Evolutionary conservation across 2,113 vertebrate species (phyloP), one percentile per base, ranked within the genome.

Genomic region (Eclectus roratus): DNA sequence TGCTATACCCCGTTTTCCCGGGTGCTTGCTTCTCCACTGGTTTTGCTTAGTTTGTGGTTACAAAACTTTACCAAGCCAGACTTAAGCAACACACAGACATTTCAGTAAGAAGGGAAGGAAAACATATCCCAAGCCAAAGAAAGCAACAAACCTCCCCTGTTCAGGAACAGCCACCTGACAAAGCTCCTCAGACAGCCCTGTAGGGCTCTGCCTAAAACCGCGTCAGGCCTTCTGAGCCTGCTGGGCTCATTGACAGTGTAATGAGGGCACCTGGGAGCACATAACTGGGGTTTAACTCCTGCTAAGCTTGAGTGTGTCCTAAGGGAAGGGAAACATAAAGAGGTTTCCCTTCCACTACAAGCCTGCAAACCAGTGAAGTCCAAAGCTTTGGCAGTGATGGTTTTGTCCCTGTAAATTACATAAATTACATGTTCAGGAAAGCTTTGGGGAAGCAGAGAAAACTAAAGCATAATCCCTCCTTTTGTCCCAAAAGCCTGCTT

Each of bases 1-100:
- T 0, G 3, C 9, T 2, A 10, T 0, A 29, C 17, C 24, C 66
- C 11, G 18, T 19, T 66, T 69, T 3, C 77, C 43, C 15, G 15
- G 13, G 5, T 78, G 3, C 15, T 81, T 66, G 8, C 72, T 47
- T 81, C 65, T 55, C 31, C 10, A 13, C 46, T 39, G 17, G 8
- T 52, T 71, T 39, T 1, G 12, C 4, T 39, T 13, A 3, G 39
- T 20, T 37, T 31, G 5, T 15, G 10, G 18, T 9, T 73, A 63
- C 17, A 80, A 66, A 68, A 41, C 7, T 17, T 44, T 10, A 11
- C 2, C 29, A 80, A 65, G 17, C 5, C 64, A 63, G 4, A 4
- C 19, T 47, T 25, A 10, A 50, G n/a, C 29, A 3, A 29, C 28
- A 68, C 31, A 46, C 12, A 18, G 15, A 8, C 13, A 28, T 19